These are phyloP conservation scores for Andrena camellia DNA, from an alignment of 2,888 invertebrate species.

Conservation along the genomic window DNA sequence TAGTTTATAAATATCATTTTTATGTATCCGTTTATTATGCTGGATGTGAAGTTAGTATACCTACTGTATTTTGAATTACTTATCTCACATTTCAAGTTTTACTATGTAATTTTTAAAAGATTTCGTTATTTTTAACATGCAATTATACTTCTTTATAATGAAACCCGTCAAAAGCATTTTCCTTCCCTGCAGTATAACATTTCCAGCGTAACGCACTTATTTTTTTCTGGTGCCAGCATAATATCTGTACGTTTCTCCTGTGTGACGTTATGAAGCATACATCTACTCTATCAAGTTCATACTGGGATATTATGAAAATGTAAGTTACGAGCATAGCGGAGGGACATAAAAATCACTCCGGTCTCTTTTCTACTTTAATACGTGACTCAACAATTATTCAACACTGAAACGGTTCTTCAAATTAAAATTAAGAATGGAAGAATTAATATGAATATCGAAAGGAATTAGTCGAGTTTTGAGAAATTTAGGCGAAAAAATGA, in stretches of 20 bases:
- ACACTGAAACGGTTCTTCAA: background rate
- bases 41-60: no score
- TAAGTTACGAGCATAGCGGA: conserved; percentile 7
- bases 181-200: background rate
- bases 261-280: conserved; percentile 12
- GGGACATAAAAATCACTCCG: conserved; percentile 5
- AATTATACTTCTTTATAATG: no score
- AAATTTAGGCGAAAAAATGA: no score
- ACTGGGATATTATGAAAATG: conserved; percentile 20
- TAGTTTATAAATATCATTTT: no score
- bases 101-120: no score
- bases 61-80: no score
- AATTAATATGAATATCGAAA: no score
- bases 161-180: no score
- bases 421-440: background rate
- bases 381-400: background rate
- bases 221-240: conserved; percentile 14
- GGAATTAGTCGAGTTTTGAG: no score
- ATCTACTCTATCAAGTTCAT: conserved; percentile 29
- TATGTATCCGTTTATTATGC: no score
- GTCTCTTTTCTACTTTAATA: background rate
- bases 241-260: conserved; percentile 14
- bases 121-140: no score
- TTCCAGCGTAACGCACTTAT: conserved; percentile 1
- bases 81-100: no score